Evolutionary conservation across 2,113 vertebrate genomes (phyloP).

Genomic region (Apodemus speciosus): DNA sequence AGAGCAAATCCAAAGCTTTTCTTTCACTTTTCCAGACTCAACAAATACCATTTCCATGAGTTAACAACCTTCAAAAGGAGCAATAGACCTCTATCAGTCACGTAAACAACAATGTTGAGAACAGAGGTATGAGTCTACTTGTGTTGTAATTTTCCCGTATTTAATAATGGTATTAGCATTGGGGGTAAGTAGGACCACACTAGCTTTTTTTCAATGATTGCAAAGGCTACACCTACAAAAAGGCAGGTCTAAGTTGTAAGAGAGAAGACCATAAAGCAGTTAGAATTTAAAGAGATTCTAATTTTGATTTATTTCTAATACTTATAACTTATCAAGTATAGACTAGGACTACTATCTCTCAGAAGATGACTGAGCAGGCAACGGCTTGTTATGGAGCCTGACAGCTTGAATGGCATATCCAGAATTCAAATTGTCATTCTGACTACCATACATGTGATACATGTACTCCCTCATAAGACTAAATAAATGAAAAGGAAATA

Average conservation of each 20-base stretch:
- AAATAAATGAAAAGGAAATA: neutral
- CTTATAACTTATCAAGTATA: neutral
- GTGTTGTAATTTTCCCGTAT: constrained; percentile 5
- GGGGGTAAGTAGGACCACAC: neutral
- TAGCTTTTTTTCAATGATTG: constrained; percentile 23
- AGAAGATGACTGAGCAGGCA: neutral
- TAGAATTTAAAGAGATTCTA: constrained; percentile 37
- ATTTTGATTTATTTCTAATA: constrained; percentile 38
- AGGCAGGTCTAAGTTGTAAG: neutral
- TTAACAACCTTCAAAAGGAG: constrained; percentile 55
- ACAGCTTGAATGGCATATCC: neutral
- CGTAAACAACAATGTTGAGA: constrained; percentile 46
- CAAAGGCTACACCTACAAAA: constrained; percentile 7
- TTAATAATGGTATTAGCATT: constrained; percentile 20
- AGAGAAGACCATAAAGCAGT: neutral
- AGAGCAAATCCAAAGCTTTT: constrained; percentile 47
- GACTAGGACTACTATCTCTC: neutral
- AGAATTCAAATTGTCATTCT: neutral
- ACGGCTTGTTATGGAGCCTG: neutral
- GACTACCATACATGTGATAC: neutral
- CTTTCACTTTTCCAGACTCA: constrained; percentile 49
- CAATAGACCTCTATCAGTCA: constrained; percentile 27
- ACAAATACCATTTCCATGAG: constrained; percentile 57
- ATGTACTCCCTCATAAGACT: neutral
- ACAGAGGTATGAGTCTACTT: constrained; percentile 8